Evolutionary conservation across 2,797 vertebrate species (phyloP).

Genomic region (Ceyx erithaca): DNA sequence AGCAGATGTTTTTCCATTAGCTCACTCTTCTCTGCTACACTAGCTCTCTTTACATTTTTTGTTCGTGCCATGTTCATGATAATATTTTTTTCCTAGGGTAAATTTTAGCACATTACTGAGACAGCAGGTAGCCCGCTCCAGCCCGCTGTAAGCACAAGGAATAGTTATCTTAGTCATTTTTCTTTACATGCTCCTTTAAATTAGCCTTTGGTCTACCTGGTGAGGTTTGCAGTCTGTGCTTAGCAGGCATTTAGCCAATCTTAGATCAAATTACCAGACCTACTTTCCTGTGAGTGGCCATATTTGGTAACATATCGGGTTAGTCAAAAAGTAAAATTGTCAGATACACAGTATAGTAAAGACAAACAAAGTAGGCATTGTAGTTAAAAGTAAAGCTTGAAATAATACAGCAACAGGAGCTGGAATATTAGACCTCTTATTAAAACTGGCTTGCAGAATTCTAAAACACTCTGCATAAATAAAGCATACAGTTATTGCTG

Average conservation of each 20-base stretch:
- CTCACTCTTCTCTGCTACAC: constrained; percentile 53
- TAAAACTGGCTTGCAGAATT: constrained; percentile 22
- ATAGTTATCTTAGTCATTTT: background rate
- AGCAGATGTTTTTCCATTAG: constrained; percentile 81
- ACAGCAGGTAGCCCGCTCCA: background rate
- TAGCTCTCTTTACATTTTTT: constrained; percentile 18
- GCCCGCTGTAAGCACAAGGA: background rate
- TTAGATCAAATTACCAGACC: constrained; percentile 73
- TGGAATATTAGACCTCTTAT: constrained; percentile 19
- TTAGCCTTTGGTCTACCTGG: constrained; percentile 57
- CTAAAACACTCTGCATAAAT: constrained; percentile 6
- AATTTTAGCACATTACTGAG: background rate
- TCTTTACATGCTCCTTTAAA: background rate
- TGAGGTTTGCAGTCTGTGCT: constrained; percentile 14
- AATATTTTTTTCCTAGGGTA: background rate
- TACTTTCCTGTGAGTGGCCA: constrained; percentile 78
- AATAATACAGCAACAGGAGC: constrained; percentile 44
- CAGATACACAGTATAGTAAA: constrained; percentile 47
- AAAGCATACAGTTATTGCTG: background rate
- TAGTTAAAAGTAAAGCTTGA: constrained; percentile 53
- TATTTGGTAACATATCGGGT: constrained; percentile 85
- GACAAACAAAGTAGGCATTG: constrained; percentile 53
- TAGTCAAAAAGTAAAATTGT: constrained; percentile 55
- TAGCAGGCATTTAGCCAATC: constrained; percentile 50
- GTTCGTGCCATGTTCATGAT: background rate